Base-by-base conservation (phyloP, 2,113 vertebrate genomes). In the Oncorhynchus gorbuscha region DNA sequence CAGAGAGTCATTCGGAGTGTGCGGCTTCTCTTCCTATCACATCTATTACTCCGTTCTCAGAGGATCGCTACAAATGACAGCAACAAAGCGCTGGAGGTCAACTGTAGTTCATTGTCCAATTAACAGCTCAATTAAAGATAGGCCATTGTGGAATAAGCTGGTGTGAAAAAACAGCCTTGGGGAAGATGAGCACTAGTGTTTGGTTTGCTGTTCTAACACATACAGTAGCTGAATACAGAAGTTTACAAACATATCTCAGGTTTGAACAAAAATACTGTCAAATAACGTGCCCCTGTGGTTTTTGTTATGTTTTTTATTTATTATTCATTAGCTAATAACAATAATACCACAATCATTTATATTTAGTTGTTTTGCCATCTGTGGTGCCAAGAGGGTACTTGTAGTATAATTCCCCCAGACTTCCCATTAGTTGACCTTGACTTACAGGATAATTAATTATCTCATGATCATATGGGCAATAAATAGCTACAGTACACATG, bases 111-210 rank as follows among this genome's bases (percentile, higher is more conserved):
- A 86, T 72, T 39, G 66, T 58, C 77, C 84, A 90, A 90, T 90
- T 90, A 90, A 90, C 84, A 87, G 55, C 7, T 1, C 68, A 85
- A 84, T 88, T 87, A 91, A 90, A 89, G n/a, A 45, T 65, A 83
- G 85, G 76, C 62, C 81, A 89, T 86, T 84, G 86, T 80, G 81
- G 78, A 84, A 85, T 79, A 80, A 82, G 86, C 75, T 82, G 61
- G 75, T 84, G 58, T 62, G 78, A 80, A 82, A 86, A 80, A 76
- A 79, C 77, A 79, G 80, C 85, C 67, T 72, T 59, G 72, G 76
- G 76, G 83, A 85, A 86, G 86, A 85, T 83, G 78, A 79, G 80
- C 16, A 79, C 75, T 69, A 78, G 76, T 84, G 79, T 84, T 84
- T 81, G 88, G 89, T 87, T 84, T 73, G 84, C 90, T 90, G 18